Evolutionary conservation across 2,113 vertebrate species (phyloP).

Genomic region (Crypturellus undulatus): DNA sequence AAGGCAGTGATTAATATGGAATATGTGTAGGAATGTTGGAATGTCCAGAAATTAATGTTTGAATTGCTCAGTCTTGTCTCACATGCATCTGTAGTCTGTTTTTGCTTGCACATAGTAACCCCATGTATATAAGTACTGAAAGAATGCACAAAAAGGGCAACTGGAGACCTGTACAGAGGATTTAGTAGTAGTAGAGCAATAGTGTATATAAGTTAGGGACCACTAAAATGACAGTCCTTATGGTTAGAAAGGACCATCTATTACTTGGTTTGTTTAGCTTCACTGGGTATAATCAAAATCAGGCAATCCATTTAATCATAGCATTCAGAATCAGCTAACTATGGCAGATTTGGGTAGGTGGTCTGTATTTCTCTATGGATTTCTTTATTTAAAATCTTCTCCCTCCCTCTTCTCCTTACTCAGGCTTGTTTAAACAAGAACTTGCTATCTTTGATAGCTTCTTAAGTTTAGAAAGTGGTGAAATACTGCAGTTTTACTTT

Average conservation of each 20-base stretch:
- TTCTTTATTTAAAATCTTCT: conserved; percentile 34
- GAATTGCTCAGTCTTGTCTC: background rate
- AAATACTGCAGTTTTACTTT: conserved; percentile 18
- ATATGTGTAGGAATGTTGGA: background rate
- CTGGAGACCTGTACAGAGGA: background rate
- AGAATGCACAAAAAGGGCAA: background rate
- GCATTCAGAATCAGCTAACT: background rate
- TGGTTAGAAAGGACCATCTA: background rate
- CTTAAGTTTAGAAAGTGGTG: background rate
- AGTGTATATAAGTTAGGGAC: background rate
- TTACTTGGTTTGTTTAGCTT: background rate
- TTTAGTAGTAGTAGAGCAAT: background rate
- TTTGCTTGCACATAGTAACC: background rate
- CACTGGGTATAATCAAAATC: background rate
- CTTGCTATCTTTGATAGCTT: background rate
- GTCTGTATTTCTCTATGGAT: conserved; percentile 26
- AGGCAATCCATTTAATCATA: background rate
- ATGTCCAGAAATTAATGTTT: background rate
- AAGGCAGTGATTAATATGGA: background rate
- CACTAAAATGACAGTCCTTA: background rate
- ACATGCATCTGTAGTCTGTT: background rate
- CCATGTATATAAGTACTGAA: background rate
- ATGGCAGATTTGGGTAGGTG: conserved; percentile 14
- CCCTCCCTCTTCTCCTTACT: background rate
- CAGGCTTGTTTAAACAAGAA: conserved; percentile 35